phyloP scores from a whole-genome alignment of 1,140 invertebrate species.

The Platorchestia sp. region DNA sequence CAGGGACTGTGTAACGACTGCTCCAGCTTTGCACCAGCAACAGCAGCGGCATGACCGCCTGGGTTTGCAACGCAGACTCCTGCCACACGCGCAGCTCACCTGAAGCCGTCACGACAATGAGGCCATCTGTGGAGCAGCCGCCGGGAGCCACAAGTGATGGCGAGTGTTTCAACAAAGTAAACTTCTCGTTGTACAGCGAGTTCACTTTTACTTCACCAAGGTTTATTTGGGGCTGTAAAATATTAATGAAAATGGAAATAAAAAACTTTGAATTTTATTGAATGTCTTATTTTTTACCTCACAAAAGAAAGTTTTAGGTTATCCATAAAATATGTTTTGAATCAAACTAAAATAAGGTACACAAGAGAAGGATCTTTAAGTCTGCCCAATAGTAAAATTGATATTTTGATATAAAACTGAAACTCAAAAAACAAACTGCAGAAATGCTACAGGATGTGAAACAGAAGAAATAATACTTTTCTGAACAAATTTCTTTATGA shows the following conservation, averaged over 20 bases:
- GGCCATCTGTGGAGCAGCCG: constrained; percentile 61
- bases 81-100: constrained; percentile 51
- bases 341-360: not conserved
- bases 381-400: not conserved
- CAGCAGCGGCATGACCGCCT: too few species aligned
- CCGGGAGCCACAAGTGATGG: constrained; percentile 62
- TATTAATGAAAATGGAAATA: not conserved
- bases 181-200: constrained; percentile 64
- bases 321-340: not conserved
- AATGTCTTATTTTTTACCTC: not conserved
- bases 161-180: constrained; percentile 57
- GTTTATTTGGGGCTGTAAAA: constrained; percentile 53
- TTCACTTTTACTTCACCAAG: constrained; percentile 63
- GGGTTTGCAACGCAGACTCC: too few species aligned
- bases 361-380: too few species aligned
- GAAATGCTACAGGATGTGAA: too few species aligned
- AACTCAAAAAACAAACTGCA: too few species aligned
- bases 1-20: too few species aligned
- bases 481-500: too few species aligned
- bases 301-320: not conserved
- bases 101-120: constrained; percentile 66
- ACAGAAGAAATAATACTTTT: too few species aligned
- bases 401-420: too few species aligned
- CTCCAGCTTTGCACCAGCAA: too few species aligned
- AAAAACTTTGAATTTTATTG: not conserved